These are phyloP conservation scores for Catocala fraxini DNA, from an alignment of 2,888 invertebrate species.

Conservation along the genomic window DNA sequence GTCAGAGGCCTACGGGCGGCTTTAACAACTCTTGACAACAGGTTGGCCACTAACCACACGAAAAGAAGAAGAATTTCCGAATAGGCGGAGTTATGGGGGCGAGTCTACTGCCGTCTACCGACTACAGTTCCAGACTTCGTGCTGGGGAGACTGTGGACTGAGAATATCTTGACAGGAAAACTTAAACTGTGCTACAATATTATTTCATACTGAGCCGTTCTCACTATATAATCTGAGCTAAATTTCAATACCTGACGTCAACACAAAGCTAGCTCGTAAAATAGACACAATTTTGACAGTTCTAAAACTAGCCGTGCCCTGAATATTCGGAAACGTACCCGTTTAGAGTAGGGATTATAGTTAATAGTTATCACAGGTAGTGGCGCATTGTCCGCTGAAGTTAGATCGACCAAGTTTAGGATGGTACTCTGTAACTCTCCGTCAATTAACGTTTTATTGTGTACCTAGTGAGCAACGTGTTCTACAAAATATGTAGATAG, in stretches of 20 bases:
- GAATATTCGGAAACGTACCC: constrained; percentile 33
- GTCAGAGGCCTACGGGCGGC: too few species aligned
- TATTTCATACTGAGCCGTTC: background rate
- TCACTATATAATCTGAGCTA: constrained; percentile 1
- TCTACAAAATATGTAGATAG: too few species aligned
- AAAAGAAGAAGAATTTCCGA: too few species aligned
- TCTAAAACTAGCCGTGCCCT: constrained; percentile 22
- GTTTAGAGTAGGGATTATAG: constrained; percentile 48
- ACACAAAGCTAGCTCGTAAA: constrained; percentile 25
- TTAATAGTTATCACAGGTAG: constrained; percentile 40
- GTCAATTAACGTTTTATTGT: background rate
- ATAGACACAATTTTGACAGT: constrained; percentile 21
- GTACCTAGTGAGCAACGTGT: too few species aligned
- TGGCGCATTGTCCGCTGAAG: constrained; percentile 30
- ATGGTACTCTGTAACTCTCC: background rate
- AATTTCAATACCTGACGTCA: constrained; percentile 7
- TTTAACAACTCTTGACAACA: too few species aligned
- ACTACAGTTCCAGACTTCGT: too few species aligned
- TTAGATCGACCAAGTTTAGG: constrained; percentile 29
- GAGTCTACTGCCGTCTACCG: too few species aligned
- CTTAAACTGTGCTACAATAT: background rate
- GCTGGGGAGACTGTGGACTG: too few species aligned
- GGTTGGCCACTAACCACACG: too few species aligned
- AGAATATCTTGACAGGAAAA: too few species aligned
- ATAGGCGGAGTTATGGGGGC: too few species aligned